These are phyloP conservation scores for Luperina testacea DNA, from an alignment of 2,888 invertebrate genomes.

Conservation along the genomic window DNA sequence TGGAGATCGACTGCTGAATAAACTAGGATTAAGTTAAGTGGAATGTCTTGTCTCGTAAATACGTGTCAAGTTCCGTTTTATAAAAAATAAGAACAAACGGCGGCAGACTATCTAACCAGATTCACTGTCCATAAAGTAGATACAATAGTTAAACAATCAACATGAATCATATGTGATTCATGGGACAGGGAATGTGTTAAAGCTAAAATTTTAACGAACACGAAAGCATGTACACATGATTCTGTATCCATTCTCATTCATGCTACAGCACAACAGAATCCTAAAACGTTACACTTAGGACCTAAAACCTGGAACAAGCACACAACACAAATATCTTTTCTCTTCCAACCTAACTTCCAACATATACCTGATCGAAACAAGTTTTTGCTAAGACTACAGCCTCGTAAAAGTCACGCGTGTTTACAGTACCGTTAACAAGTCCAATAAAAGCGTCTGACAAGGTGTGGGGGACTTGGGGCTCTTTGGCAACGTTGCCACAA, in stretches of 20 bases:
- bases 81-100: neutral
- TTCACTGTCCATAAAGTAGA: too few relatives aligned
- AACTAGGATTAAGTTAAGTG: neutral
- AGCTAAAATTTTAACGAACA: neutral
- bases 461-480: conserved; percentile 56
- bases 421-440: conserved; percentile 79
- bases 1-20: too few relatives aligned
- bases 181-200: too few relatives aligned
- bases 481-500: conserved; percentile 64
- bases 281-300: neutral
- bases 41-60: neutral
- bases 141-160: too few relatives aligned
- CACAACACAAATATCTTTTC: conserved; percentile 37
- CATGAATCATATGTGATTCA: too few relatives aligned
- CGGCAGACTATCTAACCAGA: neutral
- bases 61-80: neutral
- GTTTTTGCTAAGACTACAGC: conserved; percentile 75
- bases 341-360: conserved; percentile 27
- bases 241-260: neutral
- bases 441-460: conserved; percentile 74
- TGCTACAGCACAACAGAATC: neutral
- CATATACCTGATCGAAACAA: conserved; percentile 71
- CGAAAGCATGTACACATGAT: neutral
- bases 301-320: conserved; percentile 21
- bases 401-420: conserved; percentile 77